Evolutionary conservation across 1,140 invertebrate genomes (phyloP).

Genomic region (Sinella curviseta): DNA sequence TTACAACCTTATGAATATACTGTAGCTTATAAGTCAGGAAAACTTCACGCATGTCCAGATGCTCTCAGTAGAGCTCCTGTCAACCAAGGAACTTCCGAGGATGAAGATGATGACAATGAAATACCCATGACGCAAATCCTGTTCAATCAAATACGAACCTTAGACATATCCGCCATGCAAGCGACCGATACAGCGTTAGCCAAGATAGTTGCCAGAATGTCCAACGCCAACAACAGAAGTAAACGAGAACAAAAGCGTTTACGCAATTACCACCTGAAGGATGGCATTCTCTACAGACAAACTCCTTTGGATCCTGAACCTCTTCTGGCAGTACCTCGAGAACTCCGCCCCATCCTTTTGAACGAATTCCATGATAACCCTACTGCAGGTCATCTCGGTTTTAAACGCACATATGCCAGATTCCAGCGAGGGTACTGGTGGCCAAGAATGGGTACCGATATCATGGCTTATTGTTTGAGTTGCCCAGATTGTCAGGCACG

Average conservation of each 20-base stretch:
- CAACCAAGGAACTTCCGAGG: background rate
- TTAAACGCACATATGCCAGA: background rate
- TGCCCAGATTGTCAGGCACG: background rate
- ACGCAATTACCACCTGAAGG: background rate
- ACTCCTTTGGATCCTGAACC: background rate
- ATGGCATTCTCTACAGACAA: background rate
- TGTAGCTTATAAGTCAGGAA: constrained; percentile 47
- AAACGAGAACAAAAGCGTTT: background rate
- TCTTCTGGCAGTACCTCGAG: background rate
- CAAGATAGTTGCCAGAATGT: background rate
- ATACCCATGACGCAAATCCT: background rate
- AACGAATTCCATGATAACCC: background rate
- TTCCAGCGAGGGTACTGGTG: background rate
- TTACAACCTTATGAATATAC: background rate
- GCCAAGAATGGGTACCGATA: background rate
- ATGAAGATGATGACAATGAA: background rate
- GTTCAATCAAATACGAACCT: background rate
- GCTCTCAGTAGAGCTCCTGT: constrained; percentile 33
- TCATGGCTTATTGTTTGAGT: background rate
- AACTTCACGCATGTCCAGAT: constrained; percentile 45
- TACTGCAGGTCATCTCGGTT: background rate
- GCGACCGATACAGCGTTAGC: background rate
- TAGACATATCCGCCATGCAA: background rate
- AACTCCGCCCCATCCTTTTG: background rate
- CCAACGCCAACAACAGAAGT: background rate